phyloP scores from a whole-genome alignment of 1,140 invertebrate species.

The Paralvinella palmiformis region DNA sequence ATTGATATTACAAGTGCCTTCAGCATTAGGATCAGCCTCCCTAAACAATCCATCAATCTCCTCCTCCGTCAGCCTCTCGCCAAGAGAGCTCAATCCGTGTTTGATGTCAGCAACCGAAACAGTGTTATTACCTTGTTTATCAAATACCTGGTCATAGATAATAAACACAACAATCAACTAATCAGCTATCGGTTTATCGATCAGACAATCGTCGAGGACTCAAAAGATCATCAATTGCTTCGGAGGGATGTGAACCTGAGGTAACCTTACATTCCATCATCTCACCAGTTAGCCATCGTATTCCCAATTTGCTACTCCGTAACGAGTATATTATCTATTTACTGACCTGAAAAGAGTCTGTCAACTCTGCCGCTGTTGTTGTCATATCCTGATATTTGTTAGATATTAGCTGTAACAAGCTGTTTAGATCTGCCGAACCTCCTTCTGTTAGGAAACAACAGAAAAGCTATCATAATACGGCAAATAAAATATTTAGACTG shows the following conservation, averaged over 20 bases:
- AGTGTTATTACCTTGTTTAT: constrained; percentile 17
- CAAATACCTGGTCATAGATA: constrained; percentile 15
- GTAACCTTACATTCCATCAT: too few species aligned
- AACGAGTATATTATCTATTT: too few species aligned
- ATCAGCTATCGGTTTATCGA: too few species aligned
- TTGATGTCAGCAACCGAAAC: constrained; percentile 19
- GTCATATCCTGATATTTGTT: constrained; percentile 7
- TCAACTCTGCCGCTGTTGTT: constrained; percentile 12
- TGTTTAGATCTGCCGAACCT: constrained; percentile 10
- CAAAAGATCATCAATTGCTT: too few species aligned
- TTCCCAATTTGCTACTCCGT: too few species aligned
- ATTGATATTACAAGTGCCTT: constrained; percentile 23
- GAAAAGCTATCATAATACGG: too few species aligned
- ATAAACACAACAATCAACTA: too few species aligned
- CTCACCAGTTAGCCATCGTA: too few species aligned
- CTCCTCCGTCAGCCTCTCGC: constrained; percentile 16
- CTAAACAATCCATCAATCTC: constrained; percentile 19
- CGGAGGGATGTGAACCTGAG: too few species aligned
- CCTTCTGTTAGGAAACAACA: constrained; percentile 5
- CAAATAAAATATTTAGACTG: too few species aligned
- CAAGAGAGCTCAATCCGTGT: constrained; percentile 18
- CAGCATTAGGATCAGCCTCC: constrained; percentile 22
- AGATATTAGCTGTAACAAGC: background rate
- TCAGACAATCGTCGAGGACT: too few species aligned
- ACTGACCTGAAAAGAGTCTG: constrained; percentile 14